Percentiles rank a stretch among this genome's conserved stretches.
Evolutionary conservation across 2,113 vertebrate species (phyloP).

Genomic region (Ptilonorhynchus violaceus): DNA sequence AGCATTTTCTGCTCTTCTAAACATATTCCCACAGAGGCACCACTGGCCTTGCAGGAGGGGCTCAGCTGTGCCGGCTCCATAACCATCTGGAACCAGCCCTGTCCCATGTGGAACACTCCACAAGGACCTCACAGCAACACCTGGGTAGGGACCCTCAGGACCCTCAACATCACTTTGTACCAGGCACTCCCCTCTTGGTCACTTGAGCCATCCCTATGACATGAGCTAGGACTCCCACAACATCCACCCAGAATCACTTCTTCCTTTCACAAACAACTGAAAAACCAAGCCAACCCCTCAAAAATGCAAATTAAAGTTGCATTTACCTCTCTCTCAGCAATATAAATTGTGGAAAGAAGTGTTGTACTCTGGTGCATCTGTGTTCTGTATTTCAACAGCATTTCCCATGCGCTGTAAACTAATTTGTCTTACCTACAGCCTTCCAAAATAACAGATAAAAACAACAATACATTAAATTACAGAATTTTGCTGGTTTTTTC

Average conservation of each 20-base stretch:
- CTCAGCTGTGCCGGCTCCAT: background rate
- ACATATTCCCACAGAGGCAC: background rate
- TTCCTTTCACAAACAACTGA: background rate
- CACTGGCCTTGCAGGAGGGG: fast-evolving
- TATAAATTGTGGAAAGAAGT: background rate
- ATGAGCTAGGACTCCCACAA: background rate
- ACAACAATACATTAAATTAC: background rate
- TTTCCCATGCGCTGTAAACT: fast-evolving
- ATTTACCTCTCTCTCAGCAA: background rate
- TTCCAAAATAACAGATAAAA: background rate
- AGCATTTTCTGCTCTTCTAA: background rate
- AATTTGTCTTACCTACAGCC: background rate
- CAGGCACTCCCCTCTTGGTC: no score
- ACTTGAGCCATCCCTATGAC: fast-evolving
- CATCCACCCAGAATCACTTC: background rate
- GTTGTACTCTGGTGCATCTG: background rate
- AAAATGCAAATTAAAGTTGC: background rate
- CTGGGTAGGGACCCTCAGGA: background rate
- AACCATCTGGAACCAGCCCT: background rate
- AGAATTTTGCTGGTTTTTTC: background rate
- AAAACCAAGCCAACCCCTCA: background rate
- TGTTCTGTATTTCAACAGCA: background rate
- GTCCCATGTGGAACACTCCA: background rate
- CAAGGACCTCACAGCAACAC: background rate
- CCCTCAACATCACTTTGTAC: fast-evolving